These are phyloP conservation scores for Scyliorhinus canicula DNA, from an alignment of 2,797 vertebrate species.

Conservation along the genomic window DNA sequence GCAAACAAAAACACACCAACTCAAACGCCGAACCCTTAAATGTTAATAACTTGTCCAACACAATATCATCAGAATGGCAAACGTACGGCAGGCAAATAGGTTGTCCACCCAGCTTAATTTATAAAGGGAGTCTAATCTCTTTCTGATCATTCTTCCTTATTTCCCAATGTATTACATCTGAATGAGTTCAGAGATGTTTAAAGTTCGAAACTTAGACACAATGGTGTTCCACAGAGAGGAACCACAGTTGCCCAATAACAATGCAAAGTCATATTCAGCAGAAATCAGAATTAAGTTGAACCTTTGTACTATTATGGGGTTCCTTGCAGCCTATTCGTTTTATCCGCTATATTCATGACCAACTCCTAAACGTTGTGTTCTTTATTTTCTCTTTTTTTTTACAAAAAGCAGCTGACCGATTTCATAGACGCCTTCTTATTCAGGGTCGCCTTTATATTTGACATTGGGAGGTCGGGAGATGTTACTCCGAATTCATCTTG, in stretches of 20 bases:
- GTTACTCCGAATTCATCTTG: conserved; percentile 12
- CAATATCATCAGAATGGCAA: background rate
- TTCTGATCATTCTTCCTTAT: background rate
- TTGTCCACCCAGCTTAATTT: background rate
- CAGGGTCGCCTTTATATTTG: conserved; percentile 14
- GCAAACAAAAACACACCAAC: background rate
- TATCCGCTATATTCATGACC: background rate
- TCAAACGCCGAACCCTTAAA: too few species aligned
- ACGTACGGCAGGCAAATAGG: background rate
- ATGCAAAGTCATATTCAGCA: background rate
- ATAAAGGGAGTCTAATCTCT: background rate
- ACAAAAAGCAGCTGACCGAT: background rate
- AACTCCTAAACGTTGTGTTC: background rate
- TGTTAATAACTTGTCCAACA: too few species aligned
- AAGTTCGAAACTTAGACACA: background rate
- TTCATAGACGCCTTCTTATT: conserved; percentile 11
- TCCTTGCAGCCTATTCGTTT: background rate
- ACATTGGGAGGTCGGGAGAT: background rate
- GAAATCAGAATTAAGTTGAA: background rate
- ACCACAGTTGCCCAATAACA: background rate
- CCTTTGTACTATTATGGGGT: background rate
- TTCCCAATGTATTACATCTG: background rate
- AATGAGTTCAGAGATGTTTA: background rate
- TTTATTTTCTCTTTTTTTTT: background rate
- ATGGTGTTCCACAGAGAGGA: background rate